A percentile compares a stretch with the other conserved stretches of the same genome.
Evolutionary conservation across 1,140 invertebrate genomes (phyloP).

Genomic region (Lutraria rhynchaena): DNA sequence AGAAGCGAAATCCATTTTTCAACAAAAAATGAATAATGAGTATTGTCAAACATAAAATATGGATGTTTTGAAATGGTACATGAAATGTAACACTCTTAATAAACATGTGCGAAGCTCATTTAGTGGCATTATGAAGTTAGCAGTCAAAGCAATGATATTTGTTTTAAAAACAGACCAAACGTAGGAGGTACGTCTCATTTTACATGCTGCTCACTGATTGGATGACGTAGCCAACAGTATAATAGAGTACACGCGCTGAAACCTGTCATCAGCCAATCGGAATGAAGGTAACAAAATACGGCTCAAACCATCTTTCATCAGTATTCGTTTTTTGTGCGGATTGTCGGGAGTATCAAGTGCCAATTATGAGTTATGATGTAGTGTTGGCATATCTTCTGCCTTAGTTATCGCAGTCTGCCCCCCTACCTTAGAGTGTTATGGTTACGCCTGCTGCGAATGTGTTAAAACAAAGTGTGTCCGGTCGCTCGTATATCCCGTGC

Average conservation of each 20-base stretch:
- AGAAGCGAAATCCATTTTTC: conserved; percentile 48
- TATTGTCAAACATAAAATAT: conserved; percentile 50
- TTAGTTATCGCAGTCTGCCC: too few relatives aligned
- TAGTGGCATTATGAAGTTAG: conserved; percentile 31
- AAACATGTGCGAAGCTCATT: conserved; percentile 46
- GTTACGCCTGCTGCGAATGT: too few relatives aligned
- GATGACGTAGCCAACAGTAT: neutral
- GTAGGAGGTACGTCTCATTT: neutral
- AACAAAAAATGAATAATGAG: conserved; percentile 49
- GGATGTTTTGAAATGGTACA: conserved; percentile 57
- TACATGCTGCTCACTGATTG: conserved; percentile 5
- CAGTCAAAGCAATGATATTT: conserved; percentile 39
- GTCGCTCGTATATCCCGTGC: too few relatives aligned
- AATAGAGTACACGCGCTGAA: conserved; percentile 33
- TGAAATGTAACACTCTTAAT: conserved; percentile 50
- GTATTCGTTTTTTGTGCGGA: too few relatives aligned
- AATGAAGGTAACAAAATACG: too few relatives aligned
- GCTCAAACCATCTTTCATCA: too few relatives aligned
- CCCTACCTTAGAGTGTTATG: too few relatives aligned
- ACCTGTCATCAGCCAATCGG: conserved; percentile 18
- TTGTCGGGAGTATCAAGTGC: too few relatives aligned
- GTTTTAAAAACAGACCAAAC: conserved; percentile 34
- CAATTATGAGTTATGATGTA: too few relatives aligned
- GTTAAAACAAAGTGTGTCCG: too few relatives aligned
- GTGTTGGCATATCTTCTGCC: too few relatives aligned